phyloP scores from a whole-genome alignment of 53 echinoderm and acorn worm genomes.

The Zoroaster sp. region DNA sequence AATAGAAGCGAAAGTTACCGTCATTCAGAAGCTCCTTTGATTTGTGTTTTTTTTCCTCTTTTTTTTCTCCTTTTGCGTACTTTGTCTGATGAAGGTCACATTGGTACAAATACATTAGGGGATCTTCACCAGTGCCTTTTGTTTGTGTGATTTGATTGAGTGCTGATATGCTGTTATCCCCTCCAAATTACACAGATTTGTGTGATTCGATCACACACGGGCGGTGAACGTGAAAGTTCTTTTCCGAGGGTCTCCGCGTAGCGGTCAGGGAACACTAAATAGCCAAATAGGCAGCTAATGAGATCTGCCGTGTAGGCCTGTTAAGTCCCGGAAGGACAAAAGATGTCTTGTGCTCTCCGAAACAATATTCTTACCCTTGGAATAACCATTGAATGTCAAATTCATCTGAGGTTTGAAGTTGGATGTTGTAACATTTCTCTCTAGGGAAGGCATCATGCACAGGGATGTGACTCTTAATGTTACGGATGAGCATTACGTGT shows the following conservation, averaged over 20 bases:
- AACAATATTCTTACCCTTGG: neutral
- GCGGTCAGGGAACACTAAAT: conserved; percentile 34
- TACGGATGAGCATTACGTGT: too few species aligned
- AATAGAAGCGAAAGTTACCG: neutral
- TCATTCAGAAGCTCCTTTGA: neutral
- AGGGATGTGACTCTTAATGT: too few species aligned
- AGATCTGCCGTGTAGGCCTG: conserved; percentile 27
- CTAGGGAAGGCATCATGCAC: neutral
- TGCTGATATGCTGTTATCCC: conserved; percentile 17
- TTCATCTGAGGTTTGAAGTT: neutral
- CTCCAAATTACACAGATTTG: conserved; percentile 33
- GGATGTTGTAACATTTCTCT: conserved; percentile 9
- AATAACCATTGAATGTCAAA: neutral
- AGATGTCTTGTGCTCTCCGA: neutral
- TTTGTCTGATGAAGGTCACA: conserved; percentile 26
- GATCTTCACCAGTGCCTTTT: conserved; percentile 29
- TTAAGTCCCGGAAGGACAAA: conserved; percentile 26
- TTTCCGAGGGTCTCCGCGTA: neutral
- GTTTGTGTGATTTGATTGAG: conserved; percentile 55
- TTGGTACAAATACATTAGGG: conserved; percentile 36
- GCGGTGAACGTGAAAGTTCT: neutral
- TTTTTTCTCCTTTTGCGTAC: neutral
- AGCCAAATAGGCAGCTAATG: conserved; percentile 52
- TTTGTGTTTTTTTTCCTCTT: neutral
- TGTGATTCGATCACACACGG: conserved; percentile 31